Base-by-base conservation (phyloP, 2,888 invertebrate genomes). In the Salticus scenicus region DNA sequence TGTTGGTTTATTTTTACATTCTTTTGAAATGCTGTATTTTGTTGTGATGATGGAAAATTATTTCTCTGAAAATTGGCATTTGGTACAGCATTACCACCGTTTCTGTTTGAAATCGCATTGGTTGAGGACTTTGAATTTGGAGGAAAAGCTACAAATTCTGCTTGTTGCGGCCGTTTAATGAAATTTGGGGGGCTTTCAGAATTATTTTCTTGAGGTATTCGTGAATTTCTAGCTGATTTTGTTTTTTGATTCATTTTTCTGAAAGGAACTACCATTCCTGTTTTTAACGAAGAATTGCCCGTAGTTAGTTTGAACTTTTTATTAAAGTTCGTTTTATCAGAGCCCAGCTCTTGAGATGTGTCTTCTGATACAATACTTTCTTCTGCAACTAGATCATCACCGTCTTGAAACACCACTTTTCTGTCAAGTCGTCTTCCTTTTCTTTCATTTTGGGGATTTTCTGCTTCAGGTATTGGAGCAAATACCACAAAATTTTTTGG, bases 401-500 rank as follows among this genome's bases (percentile, higher is more conserved):
- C 70, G n/a, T 71, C 74, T 2, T 63, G 67, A 2, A 83, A 12
- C 1, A 64, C 27, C 0, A 70, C 17, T 30, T 79, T 79, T 1
- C 30, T 73, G 8, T 79, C 78, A 2, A 74, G 47, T 64, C 78
- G 57, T 20, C 78, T 41, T 17, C 74, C 84, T 28, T 79, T 63
- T 31, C 57, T 37, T 5, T 67, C 20, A 47, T 69, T 67, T 12
- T 33, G 33, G 0, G 17, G 28, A 30, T 24, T 30, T 30, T 47
- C 41, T 20, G 73, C 72, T 51, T 85, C 84, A n/a, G 84, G 70
- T 20, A 85, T 74, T 24, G 84, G 84, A 12, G 84, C 78, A 74
- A 85, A 85, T 37, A 85, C 78, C 0, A 85, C 79, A 17, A 85
- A 85, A 31, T 85, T 78, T 31, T 57, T 78, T 17, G 78, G 78